Percentiles rank a stretch among this genome's conserved stretches.
Conservation (phyloP, 2,888 invertebrate genomes). For the Ferrisia virgata region DNA sequence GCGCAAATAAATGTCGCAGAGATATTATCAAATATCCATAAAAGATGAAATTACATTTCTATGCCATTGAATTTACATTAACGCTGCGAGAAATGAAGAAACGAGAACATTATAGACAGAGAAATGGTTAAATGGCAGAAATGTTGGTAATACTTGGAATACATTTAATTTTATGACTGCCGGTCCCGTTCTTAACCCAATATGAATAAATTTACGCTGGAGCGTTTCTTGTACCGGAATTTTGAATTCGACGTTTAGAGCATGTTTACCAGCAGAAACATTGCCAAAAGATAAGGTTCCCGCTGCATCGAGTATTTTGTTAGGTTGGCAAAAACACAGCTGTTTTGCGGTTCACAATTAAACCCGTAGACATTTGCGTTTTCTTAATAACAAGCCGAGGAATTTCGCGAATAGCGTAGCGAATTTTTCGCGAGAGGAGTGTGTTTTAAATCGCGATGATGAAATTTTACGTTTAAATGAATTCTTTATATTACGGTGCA, state of each 20-base stretch:
- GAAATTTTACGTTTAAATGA: slow-evolving; percentile 1
- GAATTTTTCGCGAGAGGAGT: not conserved
- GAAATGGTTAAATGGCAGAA: slow-evolving; percentile 29
- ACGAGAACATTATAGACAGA: slow-evolving; percentile 23
- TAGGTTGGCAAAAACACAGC: slow-evolving; percentile 44
- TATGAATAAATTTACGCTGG: slow-evolving; percentile 42
- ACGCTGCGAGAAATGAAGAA: slow-evolving; percentile 29
- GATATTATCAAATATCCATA: slow-evolving; percentile 33
- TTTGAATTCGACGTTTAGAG: slow-evolving; percentile 42
- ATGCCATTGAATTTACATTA: slow-evolving; percentile 30
- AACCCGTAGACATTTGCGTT: slow-evolving; percentile 41
- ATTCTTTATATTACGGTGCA: not conserved
- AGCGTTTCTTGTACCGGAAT: slow-evolving; percentile 37
- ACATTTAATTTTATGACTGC: slow-evolving; percentile 45
- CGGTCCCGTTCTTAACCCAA: slow-evolving; percentile 18
- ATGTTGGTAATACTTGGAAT: slow-evolving; percentile 35
- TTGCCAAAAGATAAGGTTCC: slow-evolving; percentile 41
- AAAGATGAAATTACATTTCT: slow-evolving; percentile 32
- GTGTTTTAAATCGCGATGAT: slow-evolving; percentile 10
- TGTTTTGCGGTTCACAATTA: slow-evolving; percentile 39
- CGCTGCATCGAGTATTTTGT: slow-evolving; percentile 36
- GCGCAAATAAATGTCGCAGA: slow-evolving; percentile 11
- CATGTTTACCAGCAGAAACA: slow-evolving; percentile 43
- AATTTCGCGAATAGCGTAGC: not conserved
- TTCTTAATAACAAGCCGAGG: slow-evolving; percentile 35